Evolutionary conservation across 2,797 vertebrate species (phyloP).

Genomic region (Potorous gilbertii): DNA sequence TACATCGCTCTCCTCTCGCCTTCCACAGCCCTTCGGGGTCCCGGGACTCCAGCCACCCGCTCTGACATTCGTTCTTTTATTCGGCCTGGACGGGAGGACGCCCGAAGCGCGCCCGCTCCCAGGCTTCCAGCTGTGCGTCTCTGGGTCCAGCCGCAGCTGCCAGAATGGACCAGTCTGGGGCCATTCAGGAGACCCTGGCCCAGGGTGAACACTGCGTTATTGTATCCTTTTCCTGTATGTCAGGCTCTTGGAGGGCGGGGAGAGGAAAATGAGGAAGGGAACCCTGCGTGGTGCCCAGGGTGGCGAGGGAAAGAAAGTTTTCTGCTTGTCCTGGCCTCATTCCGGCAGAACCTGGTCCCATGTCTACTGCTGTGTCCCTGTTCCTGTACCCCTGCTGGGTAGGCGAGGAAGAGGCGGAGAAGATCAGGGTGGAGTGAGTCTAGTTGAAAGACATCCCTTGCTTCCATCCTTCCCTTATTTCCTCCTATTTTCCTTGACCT

Average conservation of each 20-base stretch:
- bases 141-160: background rate
- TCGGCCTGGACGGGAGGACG: background rate
- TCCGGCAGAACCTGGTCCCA: background rate
- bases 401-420: background rate
- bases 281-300: background rate
- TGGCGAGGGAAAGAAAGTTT: background rate
- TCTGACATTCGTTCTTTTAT: background rate
- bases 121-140: background rate
- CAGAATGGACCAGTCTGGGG: slow-evolving; percentile 94
- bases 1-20: background rate
- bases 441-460: background rate
- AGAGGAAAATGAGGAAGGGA: background rate
- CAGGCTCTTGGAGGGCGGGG: background rate
- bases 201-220: slow-evolving; percentile 87
- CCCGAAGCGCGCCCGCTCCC: background rate
- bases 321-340: background rate
- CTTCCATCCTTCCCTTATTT: background rate
- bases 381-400: background rate
- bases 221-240: slow-evolving; percentile 89
- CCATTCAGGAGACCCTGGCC: slow-evolving; percentile 92
- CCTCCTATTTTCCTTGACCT: slow-evolving; percentile 85
- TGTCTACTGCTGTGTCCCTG: background rate
- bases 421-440: background rate
- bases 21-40: background rate
- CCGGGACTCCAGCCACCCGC: background rate